Conservation (phyloP, 2,888 invertebrate genomes). For the Melieria omissa region DNA sequence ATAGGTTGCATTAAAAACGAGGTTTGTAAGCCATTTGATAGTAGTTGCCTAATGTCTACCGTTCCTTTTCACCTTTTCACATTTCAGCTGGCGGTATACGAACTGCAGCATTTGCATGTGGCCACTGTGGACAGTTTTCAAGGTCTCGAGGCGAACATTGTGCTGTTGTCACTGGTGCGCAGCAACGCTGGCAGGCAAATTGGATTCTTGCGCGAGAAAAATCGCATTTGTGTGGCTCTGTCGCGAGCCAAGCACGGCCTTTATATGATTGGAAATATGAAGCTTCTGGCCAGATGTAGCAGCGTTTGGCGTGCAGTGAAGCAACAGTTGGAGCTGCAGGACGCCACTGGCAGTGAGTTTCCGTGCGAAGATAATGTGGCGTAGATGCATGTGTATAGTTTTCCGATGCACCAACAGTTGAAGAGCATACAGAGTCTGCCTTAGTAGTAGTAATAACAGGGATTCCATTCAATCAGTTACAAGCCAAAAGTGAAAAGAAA, state of each 20-base stretch:
- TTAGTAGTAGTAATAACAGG: no score
- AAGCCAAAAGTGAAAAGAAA: no score
- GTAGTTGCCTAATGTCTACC: neutral
- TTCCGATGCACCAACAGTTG: no score
- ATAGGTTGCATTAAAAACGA: conserved; percentile 41
- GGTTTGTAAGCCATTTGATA: neutral
- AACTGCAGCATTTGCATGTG: conserved; percentile 52
- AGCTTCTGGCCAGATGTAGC: conserved; percentile 69
- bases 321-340: conserved; percentile 66
- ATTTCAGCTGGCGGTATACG: neutral
- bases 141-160: conserved; percentile 83
- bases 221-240: conserved; percentile 81
- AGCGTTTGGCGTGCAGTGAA: conserved; percentile 70
- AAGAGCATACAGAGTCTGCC: no score
- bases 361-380: conserved; percentile 42
- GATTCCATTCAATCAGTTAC: no score
- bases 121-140: conserved; percentile 83
- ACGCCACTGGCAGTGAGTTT: conserved; percentile 70
- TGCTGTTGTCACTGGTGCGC: conserved; percentile 82
- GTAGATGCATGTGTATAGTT: no score
- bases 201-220: conserved; percentile 77
- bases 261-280: conserved; percentile 81
- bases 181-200: conserved; percentile 76
- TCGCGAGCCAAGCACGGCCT: conserved; percentile 78
- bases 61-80: neutral